These are phyloP conservation scores for Dolichopus griseipennis DNA, from an alignment of 2,888 invertebrate species.

Conservation along the genomic window DNA sequence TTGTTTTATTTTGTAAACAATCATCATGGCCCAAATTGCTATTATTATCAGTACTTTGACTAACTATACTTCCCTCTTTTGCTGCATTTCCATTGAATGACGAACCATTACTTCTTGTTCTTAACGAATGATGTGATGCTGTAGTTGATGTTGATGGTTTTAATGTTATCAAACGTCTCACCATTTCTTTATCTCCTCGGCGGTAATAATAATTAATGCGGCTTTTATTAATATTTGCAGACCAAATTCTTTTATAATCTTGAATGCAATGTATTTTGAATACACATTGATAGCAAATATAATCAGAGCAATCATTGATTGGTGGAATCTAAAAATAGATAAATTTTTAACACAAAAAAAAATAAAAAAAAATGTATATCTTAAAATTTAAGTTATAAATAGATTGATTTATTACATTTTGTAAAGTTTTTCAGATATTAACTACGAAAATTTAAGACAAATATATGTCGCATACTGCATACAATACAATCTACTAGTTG, in stretches of 20 bases:
- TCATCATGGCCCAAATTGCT: neutral
- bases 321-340: constrained; percentile 15
- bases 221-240: constrained; percentile 16
- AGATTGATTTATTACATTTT: too few relatives aligned
- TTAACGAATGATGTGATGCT: neutral
- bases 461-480: too few relatives aligned
- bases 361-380: too few relatives aligned
- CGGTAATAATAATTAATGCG: constrained; percentile 19
- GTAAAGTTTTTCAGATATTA: too few relatives aligned
- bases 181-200: constrained; percentile 18
- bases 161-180: neutral
- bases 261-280: constrained; percentile 17
- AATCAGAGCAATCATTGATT: constrained; percentile 15
- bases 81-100: neutral
- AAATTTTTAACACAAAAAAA: too few relatives aligned
- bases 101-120: neutral
- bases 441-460: too few relatives aligned
- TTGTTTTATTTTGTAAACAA: neutral
- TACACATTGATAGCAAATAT: constrained; percentile 19
- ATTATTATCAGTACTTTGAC: neutral
- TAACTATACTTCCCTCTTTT: neutral
- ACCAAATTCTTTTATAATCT: constrained; percentile 16
- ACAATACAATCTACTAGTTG: too few relatives aligned
- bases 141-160: neutral
- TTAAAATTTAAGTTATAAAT: too few relatives aligned